Evolutionary conservation across 2,888 invertebrate genomes (phyloP), one percentile per base, ranked within the genome.

Genomic region (Noctua janthina): DNA sequence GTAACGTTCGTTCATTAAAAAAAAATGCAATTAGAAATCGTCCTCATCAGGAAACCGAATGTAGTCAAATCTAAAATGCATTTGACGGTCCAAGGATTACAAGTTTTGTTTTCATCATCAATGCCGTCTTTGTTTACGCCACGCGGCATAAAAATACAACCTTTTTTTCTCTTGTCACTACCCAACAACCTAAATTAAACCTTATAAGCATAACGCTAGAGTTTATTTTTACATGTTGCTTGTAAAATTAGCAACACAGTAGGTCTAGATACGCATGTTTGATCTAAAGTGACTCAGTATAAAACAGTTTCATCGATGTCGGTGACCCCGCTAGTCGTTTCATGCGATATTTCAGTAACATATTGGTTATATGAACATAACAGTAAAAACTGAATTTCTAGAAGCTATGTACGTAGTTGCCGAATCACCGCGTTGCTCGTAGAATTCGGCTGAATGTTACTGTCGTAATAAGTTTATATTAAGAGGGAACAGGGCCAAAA

Each of bases 61-160:
- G 35, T 59, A 66, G 13, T 67, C 59, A 51, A 85, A 83, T 83
- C 62, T 75, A 75, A 87, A 79, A 87, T 35, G 5, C 56, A 87
- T 83, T 86, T 74, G 43, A 68, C 70, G 84, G 79, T 79, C 56
- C 62, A 85, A 83, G 69, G 56, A 83, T 56, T 73, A 66, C 39
- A 59, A 4, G 20, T 73, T 78, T 79, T 76, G 72, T 83, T 75
- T 43, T 64, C 13, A 79, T 74, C 62, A 70, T 75, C 74, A 84
- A 87, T 84, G 85, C 77, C 70, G 74, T 78, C 86, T 76, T 79
- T 86, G 76, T 86, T 85, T 85, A 82, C 64, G 62, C 39, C 29
- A 77, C 15, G 20, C 66, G 11, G 51, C 67, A 49, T 43, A 64
- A 74, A 84, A 85, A 76, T 29, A 29, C 59, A 6, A 35, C 35